Base-by-base conservation (phyloP, 2,113 vertebrate species). In the Fregetta grallaria region DNA sequence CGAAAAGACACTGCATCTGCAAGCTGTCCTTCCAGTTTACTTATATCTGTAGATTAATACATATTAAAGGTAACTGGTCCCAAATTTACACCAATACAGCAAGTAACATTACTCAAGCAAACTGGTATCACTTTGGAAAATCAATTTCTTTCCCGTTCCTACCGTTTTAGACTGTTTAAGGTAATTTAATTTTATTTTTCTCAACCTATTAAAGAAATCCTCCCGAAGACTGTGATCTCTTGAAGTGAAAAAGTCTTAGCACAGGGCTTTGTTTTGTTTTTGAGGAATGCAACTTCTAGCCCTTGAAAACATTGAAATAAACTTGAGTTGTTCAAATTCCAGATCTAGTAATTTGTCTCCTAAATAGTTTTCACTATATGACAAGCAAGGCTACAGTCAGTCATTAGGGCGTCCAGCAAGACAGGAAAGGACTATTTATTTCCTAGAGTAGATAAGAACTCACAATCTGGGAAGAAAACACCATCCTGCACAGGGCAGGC, bases 21-120 rank as follows among this genome's bases (percentile, higher is more conserved):
- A 49, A 99, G 98, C 92, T 99, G 99, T 36, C 99, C 98, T 95
- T 99, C 99, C 77, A 99, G 97, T 95, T 99, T 98, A 86, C 98
- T 98, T 68, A 99, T 99, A 97, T 99, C 99, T 99, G 90, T 15
- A 50, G 75, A 88, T 67, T 14, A 90, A 77, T 19, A 56, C 15
- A 79, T 32, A 70, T 32, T 32, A 72, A 77, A 59, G 3, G 45
- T 67, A 13, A 19, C 55, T 23, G 42, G 18, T 63, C 40, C 15
- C 21, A 66, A 58, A 82, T 44, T 44, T 45, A 34, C 4, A 81
- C 5, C 23, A 58, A 49, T 21, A 58, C 67, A 58, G 84, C 45
- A 93, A 29, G 36, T 4, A 68, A 74, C 23, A 68, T 30, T 23
- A 70, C 21, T 66, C 38, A 77, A 44, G 23, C 29, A 86, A 83